Evolutionary conservation across 2,113 vertebrate species (phyloP).

Genomic region (Burhinus bistriatus): DNA sequence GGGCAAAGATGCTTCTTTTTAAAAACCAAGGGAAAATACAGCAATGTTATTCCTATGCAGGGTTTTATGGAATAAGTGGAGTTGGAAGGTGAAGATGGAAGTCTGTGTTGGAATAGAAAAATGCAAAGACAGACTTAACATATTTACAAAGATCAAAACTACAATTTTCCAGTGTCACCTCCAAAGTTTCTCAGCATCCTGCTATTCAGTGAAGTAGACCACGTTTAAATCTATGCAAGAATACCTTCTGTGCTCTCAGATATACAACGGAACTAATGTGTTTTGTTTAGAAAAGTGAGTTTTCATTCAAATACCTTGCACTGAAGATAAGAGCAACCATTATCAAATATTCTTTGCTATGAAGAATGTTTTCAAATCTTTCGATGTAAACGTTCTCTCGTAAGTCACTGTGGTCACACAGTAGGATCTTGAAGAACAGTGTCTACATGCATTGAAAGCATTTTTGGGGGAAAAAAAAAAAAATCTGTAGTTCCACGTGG

Average conservation of each 20-base stretch:
- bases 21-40: conserved; percentile 5
- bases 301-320: conserved; percentile 52
- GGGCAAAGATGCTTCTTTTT: not conserved
- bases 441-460: conserved; percentile 66
- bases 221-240: conserved; percentile 1
- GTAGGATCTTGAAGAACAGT: conserved; percentile 48
- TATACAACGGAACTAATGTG: not conserved
- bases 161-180: conserved; percentile 24
- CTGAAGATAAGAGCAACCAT: conserved; percentile 92
- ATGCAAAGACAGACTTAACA: not conserved
- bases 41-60: not conserved
- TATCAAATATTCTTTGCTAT: conserved; percentile 83
- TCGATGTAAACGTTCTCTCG: conserved; percentile 43
- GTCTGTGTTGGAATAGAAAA: conserved; percentile 8
- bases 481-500: conserved; percentile 51
- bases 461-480: conserved; percentile 29
- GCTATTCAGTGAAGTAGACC: not conserved
- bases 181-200: conserved; percentile 13
- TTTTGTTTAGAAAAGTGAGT: conserved; percentile 31
- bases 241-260: conserved; percentile 42
- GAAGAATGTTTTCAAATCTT: conserved; percentile 61
- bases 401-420: conserved; percentile 64
- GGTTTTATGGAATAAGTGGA: not conserved
- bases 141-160: conserved; percentile 44
- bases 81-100: not conserved